Conservation (phyloP, 2,797 vertebrate genomes). For the Austrolebias charrua region DNA sequence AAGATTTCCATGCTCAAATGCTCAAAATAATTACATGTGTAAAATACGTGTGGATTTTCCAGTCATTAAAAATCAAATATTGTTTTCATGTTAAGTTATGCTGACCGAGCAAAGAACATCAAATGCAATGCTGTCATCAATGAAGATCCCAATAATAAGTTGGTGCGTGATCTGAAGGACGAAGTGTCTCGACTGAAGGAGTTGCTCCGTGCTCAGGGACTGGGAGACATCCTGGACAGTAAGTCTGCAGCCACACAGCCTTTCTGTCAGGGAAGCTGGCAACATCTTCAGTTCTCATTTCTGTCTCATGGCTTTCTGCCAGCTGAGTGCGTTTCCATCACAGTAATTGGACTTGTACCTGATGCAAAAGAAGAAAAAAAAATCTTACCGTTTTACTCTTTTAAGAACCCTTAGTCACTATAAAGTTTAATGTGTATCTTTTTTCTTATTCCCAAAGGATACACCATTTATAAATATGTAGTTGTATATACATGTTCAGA, state of each 20-base stretch:
- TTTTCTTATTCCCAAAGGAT: background rate
- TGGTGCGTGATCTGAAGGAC: slow-evolving; percentile 97
- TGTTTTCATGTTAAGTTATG: slow-evolving; percentile 81
- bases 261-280: slow-evolving; percentile 32
- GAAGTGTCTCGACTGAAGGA: slow-evolving; percentile 95
- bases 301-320: slow-evolving; percentile 32
- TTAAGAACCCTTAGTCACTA: too few species aligned
- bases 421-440: too few species aligned
- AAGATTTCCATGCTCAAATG: slow-evolving; percentile 30
- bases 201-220: slow-evolving; percentile 92
- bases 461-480: background rate
- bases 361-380: slow-evolving; percentile 10
- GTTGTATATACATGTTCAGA: background rate
- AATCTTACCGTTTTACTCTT: background rate
- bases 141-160: slow-evolving; percentile 96
- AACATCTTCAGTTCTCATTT: slow-evolving; percentile 36
- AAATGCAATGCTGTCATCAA: slow-evolving; percentile 99
- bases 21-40: background rate
- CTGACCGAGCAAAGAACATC: slow-evolving; percentile 97
- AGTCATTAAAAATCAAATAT: background rate
- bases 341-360: slow-evolving; percentile 17
- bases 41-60: background rate
- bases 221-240: slow-evolving; percentile 99
- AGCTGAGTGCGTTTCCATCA: slow-evolving; percentile 34
- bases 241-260: slow-evolving; percentile 75